Evolutionary conservation across 1,140 invertebrate genomes (phyloP), one percentile per base, ranked within the genome.

Genomic region (Whitmania pigra): DNA sequence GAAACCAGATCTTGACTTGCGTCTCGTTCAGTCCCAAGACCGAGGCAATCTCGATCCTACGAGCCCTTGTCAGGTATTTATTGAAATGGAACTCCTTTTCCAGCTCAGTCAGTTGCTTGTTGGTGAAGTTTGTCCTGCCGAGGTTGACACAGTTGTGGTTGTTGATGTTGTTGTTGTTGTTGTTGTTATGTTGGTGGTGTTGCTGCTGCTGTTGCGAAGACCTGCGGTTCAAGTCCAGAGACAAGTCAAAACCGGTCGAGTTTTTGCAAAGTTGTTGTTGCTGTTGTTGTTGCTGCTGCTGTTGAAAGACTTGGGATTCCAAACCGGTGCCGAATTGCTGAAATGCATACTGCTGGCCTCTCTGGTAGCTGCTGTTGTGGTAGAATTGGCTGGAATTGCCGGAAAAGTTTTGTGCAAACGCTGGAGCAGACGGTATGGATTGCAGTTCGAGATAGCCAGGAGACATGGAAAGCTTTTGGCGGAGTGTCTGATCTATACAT

Each of bases 61-160:
- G 80, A 77, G 87, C 80, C 69, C 87, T 77, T 0, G 87, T 88
- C 76, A 88, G 81, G 79, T 88, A 87, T 73, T 86, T 85, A 79
- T 87, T 87, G 79, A 85, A 87, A 77, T 87, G 86, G 77, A 87
- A 87, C 77, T 87, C 87, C 77, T 87, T 87, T 78, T 87, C 87
- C 74, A 87, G 78, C 77, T 87, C 86, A 72, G 87, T 78, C 17
- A 85, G 86, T 78, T 88, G 89, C 82, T 95, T 94, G 79, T 93
- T 87, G 73, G 93, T 96, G 85, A 96, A 97, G 68, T 93, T 94
- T 66, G 93, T 96, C 81, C 93, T 86, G 81, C 94, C 92, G 78
- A 93, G 86, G 83, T 96, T 96, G 57, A 22, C 17, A 17, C 55
- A 22, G 55, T 27, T 60, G 17, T 27, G 5, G 5, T 5, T 17